A percentile compares a stretch with the other conserved stretches of the same genome.
Conservation (phyloP, 2,888 invertebrate species). For the Salpingus planirostris region DNA sequence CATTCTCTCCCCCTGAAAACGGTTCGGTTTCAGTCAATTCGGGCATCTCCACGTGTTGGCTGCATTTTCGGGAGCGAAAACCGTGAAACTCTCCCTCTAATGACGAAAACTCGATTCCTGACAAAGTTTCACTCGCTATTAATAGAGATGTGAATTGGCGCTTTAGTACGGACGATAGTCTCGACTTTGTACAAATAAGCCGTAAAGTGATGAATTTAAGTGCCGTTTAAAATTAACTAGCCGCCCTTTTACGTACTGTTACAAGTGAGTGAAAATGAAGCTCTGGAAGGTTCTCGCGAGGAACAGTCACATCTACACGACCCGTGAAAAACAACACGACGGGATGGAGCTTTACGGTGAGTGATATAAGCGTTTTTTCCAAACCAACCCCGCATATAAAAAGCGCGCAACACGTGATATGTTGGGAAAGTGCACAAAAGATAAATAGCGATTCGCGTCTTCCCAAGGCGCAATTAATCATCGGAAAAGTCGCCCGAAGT, state of each 20-base stretch:
- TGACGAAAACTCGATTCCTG: too few species aligned
- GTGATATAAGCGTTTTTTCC: too few species aligned
- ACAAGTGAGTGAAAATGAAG: constrained; percentile 33
- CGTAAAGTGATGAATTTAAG: constrained; percentile 2
- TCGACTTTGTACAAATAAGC: constrained; percentile 1
- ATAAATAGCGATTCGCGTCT: neutral
- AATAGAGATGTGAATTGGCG: too few species aligned
- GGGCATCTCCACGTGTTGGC: constrained; percentile 7
- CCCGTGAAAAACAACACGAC: constrained; percentile 22
- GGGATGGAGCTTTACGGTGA: constrained; percentile 32
- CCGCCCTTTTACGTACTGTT: neutral
- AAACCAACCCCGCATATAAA: too few species aligned
- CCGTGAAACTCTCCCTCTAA: too few species aligned
- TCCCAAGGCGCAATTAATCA: neutral
- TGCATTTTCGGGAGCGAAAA: too few species aligned
- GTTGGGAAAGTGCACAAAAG: too few species aligned
- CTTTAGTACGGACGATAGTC: too few species aligned
- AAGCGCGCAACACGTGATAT: too few species aligned
- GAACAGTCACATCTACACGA: constrained; percentile 38
- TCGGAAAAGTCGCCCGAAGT: too few species aligned
- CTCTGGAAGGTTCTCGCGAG: constrained; percentile 40
- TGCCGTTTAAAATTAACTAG: constrained; percentile 1
- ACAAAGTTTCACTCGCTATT: too few species aligned
- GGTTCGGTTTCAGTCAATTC: constrained; percentile 9
- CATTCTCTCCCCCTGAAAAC: constrained; percentile 15